Evolutionary conservation across 1,140 invertebrate species (phyloP), one percentile per base, ranked within the genome.

Genomic region (Euura saliciscinereae): DNA sequence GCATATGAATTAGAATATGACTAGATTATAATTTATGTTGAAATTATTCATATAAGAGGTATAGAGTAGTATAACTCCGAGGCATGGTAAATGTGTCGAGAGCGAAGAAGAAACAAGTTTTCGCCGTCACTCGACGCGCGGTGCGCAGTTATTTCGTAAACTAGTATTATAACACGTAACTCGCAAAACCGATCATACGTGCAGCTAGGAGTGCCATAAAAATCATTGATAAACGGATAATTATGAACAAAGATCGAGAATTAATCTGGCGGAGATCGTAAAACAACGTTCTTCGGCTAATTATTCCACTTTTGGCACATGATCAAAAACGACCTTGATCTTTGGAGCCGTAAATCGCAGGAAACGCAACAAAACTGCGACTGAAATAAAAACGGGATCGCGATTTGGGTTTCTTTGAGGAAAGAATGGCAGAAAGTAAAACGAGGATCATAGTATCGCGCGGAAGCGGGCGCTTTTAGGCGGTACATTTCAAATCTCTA

Each of bases 1-100:
- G 79, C 80, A 73, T 65, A 71, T 44, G 76, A 80, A 83, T 83
- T 83, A 82, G 80, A 83, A 81, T 82, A 79, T 75, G 79, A 78
- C 76, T 71, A 69, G 66, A 75, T 73, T 68, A 78, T 81, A 82
- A 83, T 80, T 82, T 81, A 82, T 83, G 77, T 68, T 72, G 68
- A 76, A 78, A 76, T 82, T 80, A 80, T 80, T 74, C 78, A 59
- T 59, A 59, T 6, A 59, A 0, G 51, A 0, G 13, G 13, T 59
- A 59, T 59, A n/a, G 8, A 8, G 51, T n/a, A n/a, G 51, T 59
- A 4, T 59, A 28, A 28, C 51, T 8, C 13, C 51, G 51, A 6
- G 51, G 51, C 13, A 59, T 3, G 5, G 51, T 59, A 59, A 59
- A n/a, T 11, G 51, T 59, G 51, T n/a, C 51, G 51, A 59, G 51